Base-by-base conservation (phyloP, 2,888 invertebrate genomes). In the Sesia apiformis region DNA sequence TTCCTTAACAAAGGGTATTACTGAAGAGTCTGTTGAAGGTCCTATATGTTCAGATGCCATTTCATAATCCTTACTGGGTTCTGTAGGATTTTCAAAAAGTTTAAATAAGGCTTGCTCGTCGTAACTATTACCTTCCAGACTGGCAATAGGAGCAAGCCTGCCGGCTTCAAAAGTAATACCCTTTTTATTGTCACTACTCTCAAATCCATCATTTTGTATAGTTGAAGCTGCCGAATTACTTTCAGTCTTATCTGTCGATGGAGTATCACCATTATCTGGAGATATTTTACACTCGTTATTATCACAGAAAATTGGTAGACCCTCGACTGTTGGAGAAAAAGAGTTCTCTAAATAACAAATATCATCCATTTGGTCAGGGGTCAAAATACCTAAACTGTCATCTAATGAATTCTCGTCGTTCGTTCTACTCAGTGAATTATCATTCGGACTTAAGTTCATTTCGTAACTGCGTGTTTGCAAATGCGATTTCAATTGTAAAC, bases 361-460 rank as follows among this genome's bases (percentile, higher is more conserved):
- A 67, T 92, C 93, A 69, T 95, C 94, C 95, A 97, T 96, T 81
- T 96, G 96, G 83, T 96, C 96, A 0, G 96, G 96, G 5, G 96
- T 96, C 59, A 97, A 86, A 67, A 97, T 96, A 4, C 96, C 96
- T 64, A 96, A 87, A 67, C 95, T 95, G 74, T 97, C 96, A 70
- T 96, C 96, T 65, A 95, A 92, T 3, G 96, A 96, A 74, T 95
- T 94, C 72, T 95, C 93, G 76, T 95, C 95, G 70, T 91, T 92
- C 53, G 86, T 79, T 71, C 83, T 81, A 59, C 74, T 87, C 52
- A 82, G 59, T 49, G 90, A 90, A 62, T 82, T 88, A 55, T 90
- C 90, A 66, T 82, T 89, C 52, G 90, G 89, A 69, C 87, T 88
- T 61, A 77, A 66, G 60, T 85, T 87, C 55, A 78, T 67, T 68